phyloP scores from a whole-genome alignment of 2,113 vertebrate genomes.

The Mohoua ochrocephala region DNA sequence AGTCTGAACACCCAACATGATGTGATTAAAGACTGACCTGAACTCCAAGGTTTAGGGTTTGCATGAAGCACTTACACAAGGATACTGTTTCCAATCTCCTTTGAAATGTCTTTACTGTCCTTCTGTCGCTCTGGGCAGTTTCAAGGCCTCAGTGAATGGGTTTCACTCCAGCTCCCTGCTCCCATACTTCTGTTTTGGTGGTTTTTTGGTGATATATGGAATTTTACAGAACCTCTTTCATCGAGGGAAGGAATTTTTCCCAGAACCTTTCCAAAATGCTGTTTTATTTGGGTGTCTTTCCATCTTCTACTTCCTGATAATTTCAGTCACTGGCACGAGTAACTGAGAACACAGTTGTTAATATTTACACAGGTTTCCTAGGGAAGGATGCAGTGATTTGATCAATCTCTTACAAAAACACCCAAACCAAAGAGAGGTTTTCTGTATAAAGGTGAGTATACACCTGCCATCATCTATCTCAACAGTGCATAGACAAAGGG shows the following conservation, averaged over 20 bases:
- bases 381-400: neutral
- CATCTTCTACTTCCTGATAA: neutral
- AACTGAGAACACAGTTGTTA: neutral
- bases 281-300: neutral
- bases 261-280: neutral
- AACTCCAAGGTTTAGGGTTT: neutral
- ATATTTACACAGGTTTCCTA: neutral
- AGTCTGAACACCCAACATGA: accelerated
- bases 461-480: neutral
- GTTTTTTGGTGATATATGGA: neutral
- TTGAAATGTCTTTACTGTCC: neutral
- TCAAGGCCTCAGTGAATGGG: neutral
- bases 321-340: neutral
- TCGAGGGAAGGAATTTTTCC: accelerated
- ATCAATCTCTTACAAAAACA: neutral
- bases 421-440: neutral
- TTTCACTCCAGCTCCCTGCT: neutral
- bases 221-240: neutral
- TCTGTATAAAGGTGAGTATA: neutral
- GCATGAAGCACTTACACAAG: neutral
- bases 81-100: neutral
- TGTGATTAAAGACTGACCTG: neutral
- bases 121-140: neutral
- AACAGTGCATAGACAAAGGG: neutral
- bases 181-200: neutral